A percentile compares a stretch with the other conserved stretches of the same genome.
phyloP scores from a whole-genome alignment of 2,888 invertebrate genomes.

The Linnaemya tessellans region DNA sequence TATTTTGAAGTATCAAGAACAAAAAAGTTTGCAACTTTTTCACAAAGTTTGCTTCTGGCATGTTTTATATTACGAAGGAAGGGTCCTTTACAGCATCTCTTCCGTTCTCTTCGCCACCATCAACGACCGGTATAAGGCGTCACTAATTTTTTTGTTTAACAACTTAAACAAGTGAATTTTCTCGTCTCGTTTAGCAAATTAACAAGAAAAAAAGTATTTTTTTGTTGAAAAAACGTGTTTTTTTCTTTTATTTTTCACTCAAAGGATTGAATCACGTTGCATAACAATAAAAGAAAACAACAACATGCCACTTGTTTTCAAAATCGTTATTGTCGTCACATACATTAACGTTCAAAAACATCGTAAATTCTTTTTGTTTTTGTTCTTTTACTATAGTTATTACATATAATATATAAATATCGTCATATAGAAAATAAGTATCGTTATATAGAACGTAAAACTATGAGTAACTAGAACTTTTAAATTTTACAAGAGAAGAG shows the following conservation, averaged over 20 bases:
- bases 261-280: constrained; percentile 46
- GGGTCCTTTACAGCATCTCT: neutral
- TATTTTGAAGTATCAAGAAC: too few relatives aligned
- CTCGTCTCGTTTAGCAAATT: constrained; percentile 9
- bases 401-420: too few relatives aligned
- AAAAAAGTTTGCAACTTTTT: too few relatives aligned
- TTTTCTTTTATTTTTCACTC: constrained; percentile 1
- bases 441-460: too few relatives aligned
- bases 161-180: constrained; percentile 19
- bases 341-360: constrained; percentile 3
- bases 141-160: neutral
- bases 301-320: neutral
- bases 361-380: neutral
- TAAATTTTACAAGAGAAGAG: too few relatives aligned
- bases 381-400: neutral
- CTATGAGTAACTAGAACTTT: too few relatives aligned
- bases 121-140: neutral
- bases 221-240: neutral
- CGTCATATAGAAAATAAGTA: too few relatives aligned
- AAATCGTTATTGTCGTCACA: neutral
- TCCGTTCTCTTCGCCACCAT: neutral
- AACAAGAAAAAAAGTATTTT: neutral
- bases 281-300: neutral
- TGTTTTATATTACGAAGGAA: too few relatives aligned
- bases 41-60: too few relatives aligned